A percentile compares a stretch with the other conserved stretches of the same genome.
phyloP scores from a whole-genome alignment of 2,113 vertebrate species.

The Corvus moneduloides region DNA sequence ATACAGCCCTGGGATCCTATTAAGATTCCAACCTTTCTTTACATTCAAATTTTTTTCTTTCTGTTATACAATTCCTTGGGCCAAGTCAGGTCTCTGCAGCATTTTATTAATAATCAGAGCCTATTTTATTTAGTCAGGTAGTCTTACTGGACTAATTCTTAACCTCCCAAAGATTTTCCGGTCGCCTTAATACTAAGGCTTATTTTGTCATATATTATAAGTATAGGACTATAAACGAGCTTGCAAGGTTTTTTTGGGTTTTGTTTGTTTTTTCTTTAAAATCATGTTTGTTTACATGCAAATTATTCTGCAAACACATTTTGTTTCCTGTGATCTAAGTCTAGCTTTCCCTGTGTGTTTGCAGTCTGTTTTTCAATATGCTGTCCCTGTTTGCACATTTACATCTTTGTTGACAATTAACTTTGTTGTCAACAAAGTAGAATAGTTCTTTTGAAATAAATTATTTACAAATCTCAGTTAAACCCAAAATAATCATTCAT shows the following conservation, averaged over 20 bases:
- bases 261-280: not conserved
- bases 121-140: not conserved
- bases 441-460: slow-evolving; percentile 15
- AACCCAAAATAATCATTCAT: not conserved
- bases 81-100: not conserved
- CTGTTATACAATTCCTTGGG: not conserved
- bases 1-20: not conserved
- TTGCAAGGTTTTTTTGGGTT: not conserved
- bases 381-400: slow-evolving; percentile 33
- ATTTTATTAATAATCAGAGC: not conserved
- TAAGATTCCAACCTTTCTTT: not conserved
- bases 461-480: slow-evolving; percentile 29
- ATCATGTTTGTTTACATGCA: slow-evolving; percentile 27
- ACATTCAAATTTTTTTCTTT: not conserved
- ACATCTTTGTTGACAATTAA: slow-evolving; percentile 53
- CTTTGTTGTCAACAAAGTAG: slow-evolving; percentile 29
- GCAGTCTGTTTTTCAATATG: slow-evolving; percentile 54
- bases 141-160: not conserved
- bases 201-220: not conserved
- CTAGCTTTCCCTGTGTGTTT: slow-evolving; percentile 18
- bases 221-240: not conserved
- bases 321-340: slow-evolving; percentile 19
- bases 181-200: not conserved
- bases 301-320: slow-evolving; percentile 24
- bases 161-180: not conserved